Evolutionary conservation across 2,797 vertebrate genomes (phyloP).

Genomic region (Falco biarmicus): DNA sequence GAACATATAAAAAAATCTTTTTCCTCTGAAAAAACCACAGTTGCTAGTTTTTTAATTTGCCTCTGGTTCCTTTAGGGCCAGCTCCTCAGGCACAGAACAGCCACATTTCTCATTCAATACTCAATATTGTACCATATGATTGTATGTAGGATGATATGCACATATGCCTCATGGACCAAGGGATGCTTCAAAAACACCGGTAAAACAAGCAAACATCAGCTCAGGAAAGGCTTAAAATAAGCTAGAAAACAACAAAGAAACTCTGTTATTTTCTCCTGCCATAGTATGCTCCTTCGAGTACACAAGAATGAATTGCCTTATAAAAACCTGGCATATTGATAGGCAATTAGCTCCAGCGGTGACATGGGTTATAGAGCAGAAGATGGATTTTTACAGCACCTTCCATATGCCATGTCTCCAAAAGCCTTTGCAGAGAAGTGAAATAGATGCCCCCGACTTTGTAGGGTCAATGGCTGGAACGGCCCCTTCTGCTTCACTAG

Average conservation of each 20-base stretch:
- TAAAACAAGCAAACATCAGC: background rate
- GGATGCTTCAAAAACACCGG: background rate
- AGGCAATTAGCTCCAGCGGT: background rate
- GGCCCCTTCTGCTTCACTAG: background rate
- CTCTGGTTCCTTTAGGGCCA: background rate
- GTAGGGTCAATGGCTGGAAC: background rate
- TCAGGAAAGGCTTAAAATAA: background rate
- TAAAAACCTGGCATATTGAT: slow-evolving; percentile 44
- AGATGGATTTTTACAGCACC: slow-evolving; percentile 20
- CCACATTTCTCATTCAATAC: background rate
- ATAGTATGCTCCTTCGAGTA: background rate
- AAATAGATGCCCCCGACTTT: background rate
- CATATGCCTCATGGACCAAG: background rate
- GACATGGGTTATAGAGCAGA: slow-evolving; percentile 23
- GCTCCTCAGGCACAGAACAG: background rate
- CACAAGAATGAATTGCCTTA: slow-evolving; percentile 8
- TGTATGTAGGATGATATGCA: too few species aligned
- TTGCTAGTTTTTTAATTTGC: background rate
- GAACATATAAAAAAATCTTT: background rate
- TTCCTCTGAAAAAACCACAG: background rate
- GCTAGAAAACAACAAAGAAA: background rate
- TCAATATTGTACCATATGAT: background rate
- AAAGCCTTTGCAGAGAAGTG: background rate
- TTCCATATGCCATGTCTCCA: background rate
- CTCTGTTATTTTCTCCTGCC: background rate